Conservation (phyloP, 30 jellyfish, hydroid and myxozoan species). For the Aurelia coerulea region DNA sequence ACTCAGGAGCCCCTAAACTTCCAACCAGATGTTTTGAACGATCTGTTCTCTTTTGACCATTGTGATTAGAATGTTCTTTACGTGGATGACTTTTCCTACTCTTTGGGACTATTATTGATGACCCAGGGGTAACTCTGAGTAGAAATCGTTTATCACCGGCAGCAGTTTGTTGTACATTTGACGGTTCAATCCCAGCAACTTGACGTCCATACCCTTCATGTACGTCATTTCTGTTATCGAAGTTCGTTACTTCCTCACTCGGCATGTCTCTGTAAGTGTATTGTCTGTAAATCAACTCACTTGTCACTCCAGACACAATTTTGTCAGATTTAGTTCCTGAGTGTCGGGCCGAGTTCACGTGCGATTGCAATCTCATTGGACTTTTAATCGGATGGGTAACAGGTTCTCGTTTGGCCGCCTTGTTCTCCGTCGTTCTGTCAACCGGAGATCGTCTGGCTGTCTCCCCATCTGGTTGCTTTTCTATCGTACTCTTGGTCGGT, state of each 20-base stretch:
- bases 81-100: conserved; percentile 21
- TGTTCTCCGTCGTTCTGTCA: not conserved
- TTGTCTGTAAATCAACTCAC: not conserved
- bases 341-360: not conserved
- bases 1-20: not conserved
- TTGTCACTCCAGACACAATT: conserved; percentile 1
- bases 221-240: too few relatives aligned
- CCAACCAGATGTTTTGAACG: not conserved
- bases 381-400: not conserved
- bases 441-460: not conserved
- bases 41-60: not conserved
- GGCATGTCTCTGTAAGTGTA: not conserved
- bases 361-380: too few relatives aligned
- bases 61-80: not conserved
- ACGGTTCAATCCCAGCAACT: not conserved
- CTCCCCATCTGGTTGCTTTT: not conserved
- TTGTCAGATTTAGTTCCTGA: not conserved
- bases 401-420: not conserved
- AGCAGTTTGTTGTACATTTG: not conserved
- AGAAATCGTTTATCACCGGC: conserved; percentile 25
- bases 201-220: not conserved
- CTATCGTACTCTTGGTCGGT: conserved; percentile 45
- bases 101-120: conserved; percentile 25
- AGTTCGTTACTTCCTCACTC: too few relatives aligned
- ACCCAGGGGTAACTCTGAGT: conserved; percentile 23